Evolutionary conservation across 2,797 vertebrate species (phyloP), one percentile per base, ranked within the genome.

Genomic region (Tapera naevia): DNA sequence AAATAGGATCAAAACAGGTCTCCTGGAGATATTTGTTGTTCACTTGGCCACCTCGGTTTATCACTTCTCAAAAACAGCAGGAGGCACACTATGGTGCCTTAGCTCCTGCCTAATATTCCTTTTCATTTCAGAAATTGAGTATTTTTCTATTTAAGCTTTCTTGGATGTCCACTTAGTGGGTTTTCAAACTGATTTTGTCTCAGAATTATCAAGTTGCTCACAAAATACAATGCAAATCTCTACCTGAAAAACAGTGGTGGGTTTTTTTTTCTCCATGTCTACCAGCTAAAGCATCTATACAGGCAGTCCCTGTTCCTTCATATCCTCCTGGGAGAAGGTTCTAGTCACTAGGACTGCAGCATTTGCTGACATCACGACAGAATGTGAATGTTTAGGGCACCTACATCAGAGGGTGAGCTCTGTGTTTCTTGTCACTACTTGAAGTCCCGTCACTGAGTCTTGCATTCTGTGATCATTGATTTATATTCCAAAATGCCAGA

Each of bases 191-290:
- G 33, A 39, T 84, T 79, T 90, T 73, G 5, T 72, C 25, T n/a
- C 11, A 70, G 19, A 5, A 53, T 28, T 51, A 33, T 18, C 66
- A 89, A 51, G 7, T 4, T 75, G 16, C 46, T 19, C 25, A 39
- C 30, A 39, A 74, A 91, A 86, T 32, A 22, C 15, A 72, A 32
- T 1, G 2, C 17, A 89, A 80, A 25, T 11, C 7, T 73, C 14
- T 91, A 23, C 6, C 24, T 56, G 19, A 62, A 66, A 74, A 75
- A 73, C 2, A 32, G 62, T 14, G 2, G 0, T 37, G 11, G 7
- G 35, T 1, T 15, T 54, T 65, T 45, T 50, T 80, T 32, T 3
- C 30, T 10, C 4, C 3, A 2, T 2, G 0, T 33, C 28, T 61
- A 10, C 17, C 25, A 11, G 11, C 30, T 79, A 46, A 4, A 72